Evolutionary conservation across 2,113 vertebrate genomes (phyloP), one percentile per base, ranked within the genome.

Genomic region (Orycteropus afer): DNA sequence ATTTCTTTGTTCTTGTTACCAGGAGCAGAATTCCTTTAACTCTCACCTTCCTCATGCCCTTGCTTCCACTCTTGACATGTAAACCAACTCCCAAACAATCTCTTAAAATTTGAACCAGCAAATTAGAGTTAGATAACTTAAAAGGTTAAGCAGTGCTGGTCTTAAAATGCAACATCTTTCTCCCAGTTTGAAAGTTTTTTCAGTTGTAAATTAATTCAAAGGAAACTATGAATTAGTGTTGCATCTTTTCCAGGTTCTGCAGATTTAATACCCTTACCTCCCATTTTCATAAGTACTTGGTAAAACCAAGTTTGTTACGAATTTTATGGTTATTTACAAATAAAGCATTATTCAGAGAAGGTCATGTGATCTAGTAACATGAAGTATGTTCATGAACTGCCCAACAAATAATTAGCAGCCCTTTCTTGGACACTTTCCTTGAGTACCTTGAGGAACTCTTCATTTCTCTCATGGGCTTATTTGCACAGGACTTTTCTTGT

Each of bases 141-240:
- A 71, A 90, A 82, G 76, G 10, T 71, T 89, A 93, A 90, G 23
- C 25, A 63, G n/a, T n/a, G n/a, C 25, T 74, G 10, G 15, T 76
- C 32, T 71, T 86, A n/a, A 93, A 86, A 91, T 89, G 13, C 23
- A 71, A 13, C 5, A 71, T 37, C 61, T 9, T 90, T 82, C 42
- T 86, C 69, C 71, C 47, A 78, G 10, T 95, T 96, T 51, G 57
- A 80, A 94, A 87, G 37, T 25, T 80, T 63, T 94, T 94, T 95
- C 13, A 59, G 3, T 89, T 76, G 10, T 90, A 77, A 80, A 82
- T 81, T 69, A 92, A 91, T 90, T 83, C 5, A 69, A 23, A 92
- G 69, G 55, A 77, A 71, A 51, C n/a, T 15, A 53, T 92, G 73
- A 77, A 59, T 91, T 95, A 86, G n/a, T 78, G 15, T 94, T 94